Base-by-base conservation (phyloP, 2,888 invertebrate species). In the Orthosia gothica region DNA sequence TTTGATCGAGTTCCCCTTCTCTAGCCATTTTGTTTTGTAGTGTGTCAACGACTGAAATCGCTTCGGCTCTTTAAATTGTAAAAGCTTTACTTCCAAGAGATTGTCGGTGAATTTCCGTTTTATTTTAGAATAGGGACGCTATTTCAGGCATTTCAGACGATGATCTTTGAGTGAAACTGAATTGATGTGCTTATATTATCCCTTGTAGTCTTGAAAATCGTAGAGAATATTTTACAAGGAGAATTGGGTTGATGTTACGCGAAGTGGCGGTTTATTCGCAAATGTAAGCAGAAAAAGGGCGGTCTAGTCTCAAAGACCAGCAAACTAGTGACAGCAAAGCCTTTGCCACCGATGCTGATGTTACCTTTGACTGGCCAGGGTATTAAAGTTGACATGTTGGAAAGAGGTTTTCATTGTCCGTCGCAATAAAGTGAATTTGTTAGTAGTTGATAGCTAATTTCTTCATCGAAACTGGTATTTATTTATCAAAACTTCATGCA, bases 1-100 rank as follows among this genome's bases (percentile, higher is more conserved):
- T 83, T 81, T 84, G 75, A 86, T 86, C 78, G 69, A 79, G 64
- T 74, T 75, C 67, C 67, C 77, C 62, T 73, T 50, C 63, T 70
- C 74, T 16, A 61, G 67, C 70, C 62, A 80, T 78, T 78, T 77
- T 84, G 73, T 78, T 78, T 77, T 84, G 73, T 79, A 79, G 57
- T 74, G 76, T 74, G 86, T 84, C 77, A 83, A 72, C 74, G 73
- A 40, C 72, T 79, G 55, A 70, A 85, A 83, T 81, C 76, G 71
- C 72, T 84, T 78, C 68, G 70, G 68, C 77, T 74, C 84, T 84
- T 82, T 82, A 82, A 84, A 86, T 66, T 71, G 79, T 79, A 84
- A 79, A 76, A 82, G 72, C 78, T 85, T 80, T 79, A 74, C 83
- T 82, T 73, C 63, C 47, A 50, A 74, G 70, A 68, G 71, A 79